A percentile compares a stretch with the other conserved stretches of the same genome.
Evolutionary conservation across 1,140 invertebrate genomes (phyloP).

Genomic region (Pygmarrhopalites habei): DNA sequence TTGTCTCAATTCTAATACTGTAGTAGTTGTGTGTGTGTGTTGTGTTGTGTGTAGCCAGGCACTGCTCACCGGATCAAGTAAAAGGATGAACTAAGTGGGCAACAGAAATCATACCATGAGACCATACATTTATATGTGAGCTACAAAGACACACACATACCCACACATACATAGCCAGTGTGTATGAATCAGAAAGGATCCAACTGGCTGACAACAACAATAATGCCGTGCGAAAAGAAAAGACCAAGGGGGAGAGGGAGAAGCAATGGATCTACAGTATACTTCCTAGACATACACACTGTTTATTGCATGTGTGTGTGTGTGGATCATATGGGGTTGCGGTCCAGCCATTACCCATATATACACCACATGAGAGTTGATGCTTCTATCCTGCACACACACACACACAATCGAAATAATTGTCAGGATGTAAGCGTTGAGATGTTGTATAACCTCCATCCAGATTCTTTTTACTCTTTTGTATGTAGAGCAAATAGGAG

Average conservation of each 20-base stretch:
- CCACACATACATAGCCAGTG: too few relatives aligned
- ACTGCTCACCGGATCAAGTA: constrained; percentile 11
- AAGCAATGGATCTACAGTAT: not conserved
- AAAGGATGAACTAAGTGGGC: constrained; percentile 12
- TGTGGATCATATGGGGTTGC: too few relatives aligned
- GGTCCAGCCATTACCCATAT: not conserved
- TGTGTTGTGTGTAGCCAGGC: too few relatives aligned
- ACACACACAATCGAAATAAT: too few relatives aligned
- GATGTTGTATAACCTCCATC: too few relatives aligned
- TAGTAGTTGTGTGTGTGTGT: not conserved
- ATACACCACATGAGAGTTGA: not conserved
- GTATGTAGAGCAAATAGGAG: too few relatives aligned
- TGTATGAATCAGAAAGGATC: constrained; percentile 6
- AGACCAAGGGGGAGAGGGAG: constrained; percentile 13
- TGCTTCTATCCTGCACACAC: not conserved
- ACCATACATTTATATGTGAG: too few relatives aligned
- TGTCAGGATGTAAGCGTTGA: too few relatives aligned
- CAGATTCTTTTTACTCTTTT: too few relatives aligned
- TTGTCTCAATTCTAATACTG: too few relatives aligned
- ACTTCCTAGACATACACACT: not conserved
- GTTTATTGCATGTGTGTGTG: not conserved
- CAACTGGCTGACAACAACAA: constrained; percentile 15
- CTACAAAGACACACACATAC: too few relatives aligned
- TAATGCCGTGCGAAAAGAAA: constrained; percentile 19
- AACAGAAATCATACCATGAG: constrained; percentile 13